Evolutionary conservation across 2,888 invertebrate genomes (phyloP), one percentile per base, ranked within the genome.

Genomic region (Heliconius ethilla): DNA sequence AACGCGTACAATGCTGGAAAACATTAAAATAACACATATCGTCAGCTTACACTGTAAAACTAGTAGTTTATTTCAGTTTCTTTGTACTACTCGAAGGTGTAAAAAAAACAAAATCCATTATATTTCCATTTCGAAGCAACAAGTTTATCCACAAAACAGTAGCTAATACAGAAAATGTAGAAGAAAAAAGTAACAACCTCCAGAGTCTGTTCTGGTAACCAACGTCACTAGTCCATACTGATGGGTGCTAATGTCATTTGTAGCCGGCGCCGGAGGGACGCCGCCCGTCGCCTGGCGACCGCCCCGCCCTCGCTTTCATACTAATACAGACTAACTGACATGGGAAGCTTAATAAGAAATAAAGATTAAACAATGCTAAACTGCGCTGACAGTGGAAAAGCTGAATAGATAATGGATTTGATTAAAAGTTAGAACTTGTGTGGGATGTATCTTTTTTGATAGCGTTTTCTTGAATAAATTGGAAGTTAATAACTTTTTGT

Each of bases 281-380:
- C 81, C 79, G 59, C 65, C 79, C 69, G 79, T 81, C 78, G 79
- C 81, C 73, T 81, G 78, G 82, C 81, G 80, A 80, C 81, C 63
- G 59, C 80, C 78, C 81, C 77, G 79, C 78, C 80, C 75, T 77
- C 73, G 73, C 75, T 62, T 79, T 70, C 62, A 75, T 59, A 78
- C 65, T 73, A 70, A 76, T 78, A 76, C 62, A 76, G 66, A 78
- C 72, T 72, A 72, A 72, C 72, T 22, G 55, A 55, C 29, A 70
- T 29, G 18, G 29, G 72, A 33, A 59, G 72, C 72, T 51, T 65
- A 33, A 63, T 45, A 29, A 70, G 76, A 40, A 63, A 76, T 72
- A 74, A 74, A 74, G 40, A 74, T 74, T 74, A 63, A 74, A 74
- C 22, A 40, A 25, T 40, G n/a, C 33, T 13, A 11, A 59, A 72